A percentile compares a stretch with the other conserved stretches of the same genome.
phyloP scores from a whole-genome alignment of 2,113 vertebrate genomes.

The Monarcha castaneiventris region DNA sequence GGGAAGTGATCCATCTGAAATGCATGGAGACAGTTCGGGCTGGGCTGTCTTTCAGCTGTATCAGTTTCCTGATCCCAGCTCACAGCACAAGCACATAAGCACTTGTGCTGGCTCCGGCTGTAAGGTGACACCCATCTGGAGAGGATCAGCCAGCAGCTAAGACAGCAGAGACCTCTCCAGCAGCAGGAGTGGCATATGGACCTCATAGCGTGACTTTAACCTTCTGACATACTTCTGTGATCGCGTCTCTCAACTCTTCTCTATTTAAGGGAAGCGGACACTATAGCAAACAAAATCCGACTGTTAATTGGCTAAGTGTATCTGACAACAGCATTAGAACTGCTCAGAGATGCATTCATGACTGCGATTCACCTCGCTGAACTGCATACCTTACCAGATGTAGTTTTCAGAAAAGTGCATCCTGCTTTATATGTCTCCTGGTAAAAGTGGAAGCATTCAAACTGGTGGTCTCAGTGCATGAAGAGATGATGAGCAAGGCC shows the following conservation, averaged over 20 bases:
- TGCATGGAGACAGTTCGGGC: rapidly evolving
- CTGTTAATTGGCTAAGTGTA: not conserved
- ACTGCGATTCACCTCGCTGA: not conserved
- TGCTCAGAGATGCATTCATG: not conserved
- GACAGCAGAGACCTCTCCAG: not conserved
- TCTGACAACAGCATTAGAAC: not conserved
- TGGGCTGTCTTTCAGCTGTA: not conserved
- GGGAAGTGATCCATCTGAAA: not conserved
- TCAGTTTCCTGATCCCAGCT: not conserved
- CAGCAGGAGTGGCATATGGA: not conserved
- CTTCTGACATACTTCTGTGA: not conserved
- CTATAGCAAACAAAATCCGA: not conserved
- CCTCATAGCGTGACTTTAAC: not conserved
- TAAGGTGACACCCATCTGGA: not conserved
- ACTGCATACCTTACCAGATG: not conserved
- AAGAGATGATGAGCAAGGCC: not conserved
- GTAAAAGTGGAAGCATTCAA: not conserved
- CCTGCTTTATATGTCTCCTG: not conserved
- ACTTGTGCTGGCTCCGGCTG: not conserved
- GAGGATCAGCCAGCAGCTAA: not conserved
- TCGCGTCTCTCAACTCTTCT: not conserved
- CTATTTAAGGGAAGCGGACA: constrained; percentile 10
- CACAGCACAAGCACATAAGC: rapidly evolving
- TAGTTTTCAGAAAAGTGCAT: not conserved
- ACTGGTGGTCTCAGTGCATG: not conserved